These are phyloP conservation scores for Florisuga fusca DNA, from an alignment of 2,797 vertebrate genomes.

Conservation along the genomic window DNA sequence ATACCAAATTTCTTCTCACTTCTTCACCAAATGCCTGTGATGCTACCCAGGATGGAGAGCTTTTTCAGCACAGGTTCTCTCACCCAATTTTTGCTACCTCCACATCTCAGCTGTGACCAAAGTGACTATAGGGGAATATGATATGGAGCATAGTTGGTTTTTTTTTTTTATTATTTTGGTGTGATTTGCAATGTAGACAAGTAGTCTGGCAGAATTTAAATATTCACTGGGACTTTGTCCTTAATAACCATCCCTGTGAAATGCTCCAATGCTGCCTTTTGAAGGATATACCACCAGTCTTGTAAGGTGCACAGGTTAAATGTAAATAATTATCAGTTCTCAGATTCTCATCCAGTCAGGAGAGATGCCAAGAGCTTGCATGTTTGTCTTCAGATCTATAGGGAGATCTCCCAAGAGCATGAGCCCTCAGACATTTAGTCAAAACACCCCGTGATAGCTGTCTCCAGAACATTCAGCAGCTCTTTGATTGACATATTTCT, in stretches of 20 bases:
- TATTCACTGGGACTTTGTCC: background rate
- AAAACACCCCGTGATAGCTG: slow-evolving; percentile 65
- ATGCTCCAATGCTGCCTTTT: background rate
- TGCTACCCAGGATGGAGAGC: background rate
- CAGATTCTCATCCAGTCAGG: slow-evolving; percentile 1
- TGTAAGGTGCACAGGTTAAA: background rate
- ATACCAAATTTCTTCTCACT: background rate
- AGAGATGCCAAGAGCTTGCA: slow-evolving; percentile 41
- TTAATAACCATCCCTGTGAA: background rate
- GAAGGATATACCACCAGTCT: background rate
- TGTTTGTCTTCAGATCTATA: slow-evolving; percentile 66
- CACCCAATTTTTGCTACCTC: background rate
- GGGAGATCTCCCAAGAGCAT: slow-evolving; percentile 62
- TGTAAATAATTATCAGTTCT: slow-evolving; percentile 52
- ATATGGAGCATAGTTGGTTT: background rate
- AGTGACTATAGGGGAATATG: background rate
- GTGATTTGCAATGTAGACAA: background rate
- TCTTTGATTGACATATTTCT: slow-evolving; percentile 72
- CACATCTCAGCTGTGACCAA: background rate
- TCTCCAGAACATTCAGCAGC: slow-evolving; percentile 67
- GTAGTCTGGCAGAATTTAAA: background rate
- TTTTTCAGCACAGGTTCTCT: background rate
- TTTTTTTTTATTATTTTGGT: slow-evolving; percentile 3
- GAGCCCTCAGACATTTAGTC: slow-evolving; percentile 69
- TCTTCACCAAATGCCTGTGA: background rate